Evolutionary conservation across 1,140 invertebrate genomes (phyloP).

Genomic region (Doryteuthis pealeii): DNA sequence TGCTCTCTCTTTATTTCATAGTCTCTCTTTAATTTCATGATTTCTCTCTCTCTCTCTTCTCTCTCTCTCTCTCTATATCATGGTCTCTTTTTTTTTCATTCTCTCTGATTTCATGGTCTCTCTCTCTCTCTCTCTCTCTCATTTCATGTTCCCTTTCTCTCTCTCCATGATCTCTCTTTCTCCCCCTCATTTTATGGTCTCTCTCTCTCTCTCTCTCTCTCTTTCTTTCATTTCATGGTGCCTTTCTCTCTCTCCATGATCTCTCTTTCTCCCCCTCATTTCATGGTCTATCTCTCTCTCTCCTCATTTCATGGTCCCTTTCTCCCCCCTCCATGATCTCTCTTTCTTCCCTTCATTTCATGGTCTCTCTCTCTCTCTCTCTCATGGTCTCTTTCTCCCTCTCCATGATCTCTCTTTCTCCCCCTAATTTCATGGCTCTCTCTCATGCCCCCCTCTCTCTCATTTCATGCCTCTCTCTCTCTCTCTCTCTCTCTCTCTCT

Average conservation of each 20-base stretch:
- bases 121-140: not conserved
- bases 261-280: not conserved
- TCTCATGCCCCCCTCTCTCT: not conserved
- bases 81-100: not conserved
- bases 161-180: not conserved
- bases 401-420: not conserved
- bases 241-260: not conserved
- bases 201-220: not conserved
- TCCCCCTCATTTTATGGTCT: not conserved
- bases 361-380: not conserved
- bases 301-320: too few relatives aligned
- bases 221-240: not conserved
- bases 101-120: not conserved
- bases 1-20: not conserved
- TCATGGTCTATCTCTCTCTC: not conserved
- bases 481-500: not conserved
- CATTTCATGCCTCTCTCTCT: not conserved
- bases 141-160: not conserved
- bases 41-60: not conserved
- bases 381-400: not conserved
- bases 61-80: not conserved
- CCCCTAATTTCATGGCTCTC: too few relatives aligned
- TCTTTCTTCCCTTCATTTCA: not conserved
- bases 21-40: too few relatives aligned
- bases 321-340: not conserved